Percentiles rank a stretch among this genome's conserved stretches.
These are phyloP conservation scores for Rhinolophus ferrumequinum DNA, from an alignment of 2,113 vertebrate species.

Conservation along the genomic window DNA sequence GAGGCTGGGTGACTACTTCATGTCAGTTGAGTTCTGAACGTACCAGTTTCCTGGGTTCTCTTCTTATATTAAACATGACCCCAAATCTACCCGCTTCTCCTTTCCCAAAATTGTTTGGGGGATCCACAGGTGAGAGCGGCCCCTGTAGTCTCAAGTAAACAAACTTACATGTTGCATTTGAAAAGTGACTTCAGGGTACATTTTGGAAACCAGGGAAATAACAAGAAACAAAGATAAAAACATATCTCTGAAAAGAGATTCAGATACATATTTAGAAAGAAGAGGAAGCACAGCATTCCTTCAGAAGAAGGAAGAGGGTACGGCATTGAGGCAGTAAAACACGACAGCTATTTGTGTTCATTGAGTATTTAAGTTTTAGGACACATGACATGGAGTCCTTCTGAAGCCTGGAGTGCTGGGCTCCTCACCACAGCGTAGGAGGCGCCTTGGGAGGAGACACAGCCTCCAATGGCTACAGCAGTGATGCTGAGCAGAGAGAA, in stretches of 20 bases:
- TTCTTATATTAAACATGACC: not conserved
- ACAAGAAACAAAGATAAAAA: not conserved
- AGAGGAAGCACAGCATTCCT: not conserved
- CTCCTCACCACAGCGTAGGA: not conserved
- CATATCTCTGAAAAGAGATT: not conserved
- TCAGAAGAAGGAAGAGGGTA: not conserved
- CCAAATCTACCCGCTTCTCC: not conserved
- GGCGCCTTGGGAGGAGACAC: not conserved
- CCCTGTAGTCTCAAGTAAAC: not conserved
- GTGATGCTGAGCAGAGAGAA: not conserved
- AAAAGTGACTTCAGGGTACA: not conserved
- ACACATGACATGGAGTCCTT: not conserved
- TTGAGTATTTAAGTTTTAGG: not conserved
- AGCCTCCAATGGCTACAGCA: not conserved
- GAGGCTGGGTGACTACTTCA: not conserved
- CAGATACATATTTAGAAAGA: not conserved
- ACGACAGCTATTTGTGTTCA: not conserved
- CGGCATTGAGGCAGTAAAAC: not conserved
- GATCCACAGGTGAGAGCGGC: not conserved
- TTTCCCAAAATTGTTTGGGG: not conserved
- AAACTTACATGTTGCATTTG: not conserved
- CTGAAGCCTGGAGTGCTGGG: not conserved
- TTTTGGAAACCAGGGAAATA: constrained; percentile 20
- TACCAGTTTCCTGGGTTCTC: not conserved
- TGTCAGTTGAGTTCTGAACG: not conserved